A percentile compares a stretch with the other conserved stretches of the same genome.
These are phyloP conservation scores for Epiblema foenella DNA, from an alignment of 2,888 invertebrate species.

Conservation along the genomic window DNA sequence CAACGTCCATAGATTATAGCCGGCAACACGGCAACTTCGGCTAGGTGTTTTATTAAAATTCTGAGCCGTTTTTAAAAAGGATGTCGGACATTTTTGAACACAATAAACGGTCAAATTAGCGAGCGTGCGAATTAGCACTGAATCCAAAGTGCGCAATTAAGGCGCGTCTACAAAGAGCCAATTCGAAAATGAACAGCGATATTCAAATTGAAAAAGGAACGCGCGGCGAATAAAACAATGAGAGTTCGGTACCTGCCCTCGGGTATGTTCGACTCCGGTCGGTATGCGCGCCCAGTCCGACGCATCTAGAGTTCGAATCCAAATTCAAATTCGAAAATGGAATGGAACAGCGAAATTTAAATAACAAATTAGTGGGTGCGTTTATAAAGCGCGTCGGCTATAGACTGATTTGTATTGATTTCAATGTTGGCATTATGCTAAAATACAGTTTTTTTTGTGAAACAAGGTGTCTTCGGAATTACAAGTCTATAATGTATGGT, in stretches of 20 bases:
- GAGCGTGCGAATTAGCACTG: slow-evolving; percentile 77
- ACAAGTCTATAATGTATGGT: slow-evolving; percentile 32
- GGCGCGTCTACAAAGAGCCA: slow-evolving; percentile 78
- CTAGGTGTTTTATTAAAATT: slow-evolving; percentile 65
- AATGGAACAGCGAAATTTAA: slow-evolving; percentile 75
- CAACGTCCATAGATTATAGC: slow-evolving; percentile 25
- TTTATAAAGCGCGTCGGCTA: slow-evolving; percentile 71
- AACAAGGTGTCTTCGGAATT: slow-evolving; percentile 30
- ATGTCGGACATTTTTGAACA: slow-evolving; percentile 72
- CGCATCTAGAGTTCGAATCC: slow-evolving; percentile 66
- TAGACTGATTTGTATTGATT: slow-evolving; percentile 72
- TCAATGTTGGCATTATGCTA: slow-evolving; percentile 63
- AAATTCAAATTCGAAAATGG: slow-evolving; percentile 69
- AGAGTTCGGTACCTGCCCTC: slow-evolving; percentile 51
- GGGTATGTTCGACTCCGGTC: slow-evolving; percentile 51
- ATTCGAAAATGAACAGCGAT: slow-evolving; percentile 82
- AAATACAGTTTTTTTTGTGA: slow-evolving; percentile 44
- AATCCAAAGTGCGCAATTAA: slow-evolving; percentile 83
- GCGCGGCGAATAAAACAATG: slow-evolving; percentile 80
- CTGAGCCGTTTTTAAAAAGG: slow-evolving; percentile 68
- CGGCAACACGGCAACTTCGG: slow-evolving; percentile 40
- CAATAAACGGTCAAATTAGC: slow-evolving; percentile 82
- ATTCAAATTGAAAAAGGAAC: slow-evolving; percentile 83
- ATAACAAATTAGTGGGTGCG: slow-evolving; percentile 79
- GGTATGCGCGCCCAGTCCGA: slow-evolving; percentile 55